Conservation (phyloP, 2,797 vertebrate genomes). For the Pristis pectinata region DNA sequence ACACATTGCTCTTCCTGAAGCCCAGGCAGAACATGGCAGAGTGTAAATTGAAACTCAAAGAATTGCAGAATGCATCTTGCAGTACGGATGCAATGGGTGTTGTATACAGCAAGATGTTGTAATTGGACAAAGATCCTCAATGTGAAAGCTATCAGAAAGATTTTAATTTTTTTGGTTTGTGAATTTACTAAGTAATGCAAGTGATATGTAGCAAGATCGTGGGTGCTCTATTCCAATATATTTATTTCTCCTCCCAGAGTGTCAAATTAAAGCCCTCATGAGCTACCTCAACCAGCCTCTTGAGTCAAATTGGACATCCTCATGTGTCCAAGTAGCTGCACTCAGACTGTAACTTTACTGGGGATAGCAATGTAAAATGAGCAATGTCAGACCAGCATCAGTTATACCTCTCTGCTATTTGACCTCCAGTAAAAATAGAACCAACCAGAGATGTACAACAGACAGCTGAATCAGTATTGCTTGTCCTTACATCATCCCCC, state of each 20-base stretch:
- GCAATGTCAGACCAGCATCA: not conserved
- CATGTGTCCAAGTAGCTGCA: not conserved
- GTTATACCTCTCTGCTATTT: not conserved
- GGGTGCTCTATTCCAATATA: not conserved
- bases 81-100: not conserved
- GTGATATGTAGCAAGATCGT: not conserved
- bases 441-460: not conserved
- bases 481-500: not conserved
- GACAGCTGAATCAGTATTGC: not conserved
- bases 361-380: not conserved
- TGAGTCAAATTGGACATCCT: not conserved
- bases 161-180: not conserved
- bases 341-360: not conserved
- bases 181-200: not conserved
- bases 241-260: not conserved
- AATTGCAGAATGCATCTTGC: not conserved
- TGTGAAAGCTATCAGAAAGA: slow-evolving; percentile 23
- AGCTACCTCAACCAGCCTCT: not conserved
- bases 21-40: not conserved
- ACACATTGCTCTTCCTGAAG: not conserved
- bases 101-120: not conserved
- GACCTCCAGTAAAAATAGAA: not conserved
- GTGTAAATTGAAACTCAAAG: not conserved
- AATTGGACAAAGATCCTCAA: not conserved
- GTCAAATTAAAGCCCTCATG: not conserved